Conservation (phyloP, 2,113 vertebrate genomes). For the Emydura subglobosa region DNA sequence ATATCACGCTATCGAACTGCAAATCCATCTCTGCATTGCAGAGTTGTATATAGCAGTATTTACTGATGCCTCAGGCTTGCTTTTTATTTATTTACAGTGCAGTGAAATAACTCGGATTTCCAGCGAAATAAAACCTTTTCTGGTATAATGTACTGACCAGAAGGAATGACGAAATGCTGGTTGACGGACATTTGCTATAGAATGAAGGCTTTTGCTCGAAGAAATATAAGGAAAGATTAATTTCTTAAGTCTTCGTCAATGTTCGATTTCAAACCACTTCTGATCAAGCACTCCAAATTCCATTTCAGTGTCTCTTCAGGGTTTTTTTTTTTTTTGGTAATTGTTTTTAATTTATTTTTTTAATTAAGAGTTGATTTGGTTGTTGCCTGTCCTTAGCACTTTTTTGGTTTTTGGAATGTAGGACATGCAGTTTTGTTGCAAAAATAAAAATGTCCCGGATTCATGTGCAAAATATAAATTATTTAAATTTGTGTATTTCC, state of each 20-base stretch:
- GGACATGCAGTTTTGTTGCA: not conserved
- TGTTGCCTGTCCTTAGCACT: fast-evolving
- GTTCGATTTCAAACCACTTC: not conserved
- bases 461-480: not conserved
- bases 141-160: not conserved
- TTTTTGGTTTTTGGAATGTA: not conserved
- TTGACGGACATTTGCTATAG: not conserved
- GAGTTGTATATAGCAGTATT: not conserved
- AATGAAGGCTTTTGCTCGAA: not conserved
- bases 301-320: fast-evolving
- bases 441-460: not conserved
- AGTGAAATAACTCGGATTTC: not conserved
- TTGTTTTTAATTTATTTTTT: not conserved
- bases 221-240: not conserved
- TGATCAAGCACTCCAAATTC: not conserved
- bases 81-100: not conserved
- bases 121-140: not conserved
- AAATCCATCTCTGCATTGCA: fast-evolving
- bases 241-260: not conserved
- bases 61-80: not conserved
- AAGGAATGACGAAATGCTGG: fast-evolving
- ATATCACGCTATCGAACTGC: not conserved
- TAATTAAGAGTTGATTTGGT: not conserved
- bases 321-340: not conserved
- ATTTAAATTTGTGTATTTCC: not conserved